These are phyloP conservation scores for Masnerella sp. DNA, from an alignment of 2,888 invertebrate species.

Conservation along the genomic window DNA sequence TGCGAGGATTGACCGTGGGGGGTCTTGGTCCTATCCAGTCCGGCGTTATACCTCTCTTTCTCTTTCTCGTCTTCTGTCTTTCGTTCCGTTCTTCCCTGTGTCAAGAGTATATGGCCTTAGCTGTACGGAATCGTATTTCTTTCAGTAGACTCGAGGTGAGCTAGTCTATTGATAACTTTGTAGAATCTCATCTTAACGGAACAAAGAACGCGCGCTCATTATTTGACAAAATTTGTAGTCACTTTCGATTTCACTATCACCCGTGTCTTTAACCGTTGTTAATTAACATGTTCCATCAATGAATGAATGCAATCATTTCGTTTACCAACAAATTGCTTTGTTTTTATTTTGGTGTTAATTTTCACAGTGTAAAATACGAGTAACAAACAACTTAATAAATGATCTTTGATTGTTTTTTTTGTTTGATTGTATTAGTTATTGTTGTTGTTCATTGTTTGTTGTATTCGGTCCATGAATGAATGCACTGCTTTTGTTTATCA, in stretches of 20 bases:
- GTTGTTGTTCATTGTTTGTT: too few species aligned
- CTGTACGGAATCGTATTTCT: slow-evolving; percentile 74
- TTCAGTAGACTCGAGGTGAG: slow-evolving; percentile 66
- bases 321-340: too few species aligned
- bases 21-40: slow-evolving; percentile 72
- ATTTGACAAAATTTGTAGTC: slow-evolving; percentile 51
- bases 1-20: slow-evolving; percentile 76
- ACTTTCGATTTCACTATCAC: slow-evolving; percentile 29
- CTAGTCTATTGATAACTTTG: slow-evolving; percentile 63
- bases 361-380: too few species aligned
- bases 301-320: too few species aligned
- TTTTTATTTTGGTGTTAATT: too few species aligned
- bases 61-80: slow-evolving; percentile 62
- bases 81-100: slow-evolving; percentile 63
- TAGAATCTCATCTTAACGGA: slow-evolving; percentile 61
- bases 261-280: too few species aligned
- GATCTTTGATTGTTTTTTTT: too few species aligned
- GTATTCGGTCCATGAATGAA: too few species aligned
- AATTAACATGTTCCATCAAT: too few species aligned
- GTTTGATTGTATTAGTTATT: too few species aligned
- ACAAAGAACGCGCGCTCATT: slow-evolving; percentile 57
- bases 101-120: slow-evolving; percentile 65
- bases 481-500: too few species aligned
- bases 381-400: too few species aligned
- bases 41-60: slow-evolving; percentile 60